phyloP scores from a whole-genome alignment of 23 tunicate genomes.

The Corella eumyota region DNA sequence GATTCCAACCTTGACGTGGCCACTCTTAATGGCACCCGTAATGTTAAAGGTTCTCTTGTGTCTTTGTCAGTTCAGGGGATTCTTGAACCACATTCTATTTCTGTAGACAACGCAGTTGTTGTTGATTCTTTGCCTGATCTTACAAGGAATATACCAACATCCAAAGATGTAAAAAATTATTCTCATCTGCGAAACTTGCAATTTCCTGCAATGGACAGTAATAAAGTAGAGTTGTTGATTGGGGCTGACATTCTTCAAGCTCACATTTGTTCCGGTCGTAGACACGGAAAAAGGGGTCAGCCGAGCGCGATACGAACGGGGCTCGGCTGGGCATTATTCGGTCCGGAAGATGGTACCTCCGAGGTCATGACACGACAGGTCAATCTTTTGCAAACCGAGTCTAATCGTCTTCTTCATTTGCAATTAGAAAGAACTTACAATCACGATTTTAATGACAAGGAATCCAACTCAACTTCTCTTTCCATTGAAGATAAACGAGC shows the following conservation, averaged over 20 bases:
- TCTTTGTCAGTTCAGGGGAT: not conserved
- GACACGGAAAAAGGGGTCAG: too few relatives aligned
- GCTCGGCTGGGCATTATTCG: conserved; percentile 11
- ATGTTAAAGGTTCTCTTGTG: not conserved
- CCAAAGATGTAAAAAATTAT: not conserved
- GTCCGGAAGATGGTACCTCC: not conserved
- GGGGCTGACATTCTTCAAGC: too few relatives aligned
- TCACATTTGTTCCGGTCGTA: too few relatives aligned
- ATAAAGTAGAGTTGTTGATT: not conserved
- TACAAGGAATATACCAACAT: not conserved
- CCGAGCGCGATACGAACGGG: conserved; percentile 9
- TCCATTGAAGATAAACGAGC: conserved; percentile 1
- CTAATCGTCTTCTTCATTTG: too few relatives aligned
- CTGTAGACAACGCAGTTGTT: not conserved
- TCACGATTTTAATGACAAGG: too few relatives aligned
- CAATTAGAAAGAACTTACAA: too few relatives aligned
- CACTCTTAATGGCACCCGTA: not conserved
- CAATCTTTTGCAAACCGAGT: too few relatives aligned
- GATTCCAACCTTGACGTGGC: too few relatives aligned
- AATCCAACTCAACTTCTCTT: too few relatives aligned
- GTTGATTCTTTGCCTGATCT: not conserved
- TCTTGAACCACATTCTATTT: not conserved
- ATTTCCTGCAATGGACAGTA: not conserved
- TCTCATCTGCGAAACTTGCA: not conserved
- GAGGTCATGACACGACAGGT: too few relatives aligned